Evolutionary conservation across 2,888 invertebrate species (phyloP).

Genomic region (Caenorhabditis afra): DNA sequence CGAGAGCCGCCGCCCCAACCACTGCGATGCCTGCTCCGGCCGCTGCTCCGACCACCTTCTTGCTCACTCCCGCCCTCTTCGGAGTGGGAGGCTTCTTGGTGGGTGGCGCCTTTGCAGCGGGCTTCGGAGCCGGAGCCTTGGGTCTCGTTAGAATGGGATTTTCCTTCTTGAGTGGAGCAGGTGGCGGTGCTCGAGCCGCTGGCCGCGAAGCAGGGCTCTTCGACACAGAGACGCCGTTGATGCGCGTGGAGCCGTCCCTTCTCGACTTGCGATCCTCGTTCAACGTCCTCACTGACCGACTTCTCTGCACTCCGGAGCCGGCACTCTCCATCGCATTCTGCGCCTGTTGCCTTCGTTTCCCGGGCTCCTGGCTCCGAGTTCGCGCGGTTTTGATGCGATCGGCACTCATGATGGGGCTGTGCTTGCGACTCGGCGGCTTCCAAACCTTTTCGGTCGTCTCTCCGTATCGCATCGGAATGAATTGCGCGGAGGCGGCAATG

Average conservation of each 20-base stretch:
- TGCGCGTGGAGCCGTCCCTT: slow-evolving; percentile 2
- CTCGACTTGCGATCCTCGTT: slow-evolving; percentile 41
- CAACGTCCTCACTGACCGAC: slow-evolving; percentile 43
- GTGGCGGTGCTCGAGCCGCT: slow-evolving; percentile 1
- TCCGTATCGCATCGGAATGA: slow-evolving; percentile 60
- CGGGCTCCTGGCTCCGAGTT: slow-evolving; percentile 55
- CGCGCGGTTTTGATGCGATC: slow-evolving; percentile 57
- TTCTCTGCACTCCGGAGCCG: slow-evolving; percentile 23
- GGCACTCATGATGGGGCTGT: slow-evolving; percentile 57
- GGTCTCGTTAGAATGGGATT: slow-evolving; percentile 15
- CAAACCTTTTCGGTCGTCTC: slow-evolving; percentile 47
- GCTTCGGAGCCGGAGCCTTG: slow-evolving; percentile 17
- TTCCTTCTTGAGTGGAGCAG: slow-evolving; percentile 21
- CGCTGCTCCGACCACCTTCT: slow-evolving; percentile 35
- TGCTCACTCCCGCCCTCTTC: slow-evolving; percentile 16
- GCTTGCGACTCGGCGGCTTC: slow-evolving; percentile 61
- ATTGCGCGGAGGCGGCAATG: slow-evolving; percentile 56
- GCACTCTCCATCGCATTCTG: slow-evolving; percentile 7
- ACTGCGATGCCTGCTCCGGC: slow-evolving; percentile 27
- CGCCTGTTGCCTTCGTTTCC: slow-evolving; percentile 25
- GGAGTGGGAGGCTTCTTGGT: slow-evolving; percentile 45
- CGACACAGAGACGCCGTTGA: background rate
- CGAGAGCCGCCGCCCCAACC: slow-evolving; percentile 27
- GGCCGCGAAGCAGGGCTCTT: background rate
- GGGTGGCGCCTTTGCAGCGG: slow-evolving; percentile 2